Evolutionary conservation across 2,797 vertebrate species (phyloP).

Genomic region (Propithecus deckenii): DNA sequence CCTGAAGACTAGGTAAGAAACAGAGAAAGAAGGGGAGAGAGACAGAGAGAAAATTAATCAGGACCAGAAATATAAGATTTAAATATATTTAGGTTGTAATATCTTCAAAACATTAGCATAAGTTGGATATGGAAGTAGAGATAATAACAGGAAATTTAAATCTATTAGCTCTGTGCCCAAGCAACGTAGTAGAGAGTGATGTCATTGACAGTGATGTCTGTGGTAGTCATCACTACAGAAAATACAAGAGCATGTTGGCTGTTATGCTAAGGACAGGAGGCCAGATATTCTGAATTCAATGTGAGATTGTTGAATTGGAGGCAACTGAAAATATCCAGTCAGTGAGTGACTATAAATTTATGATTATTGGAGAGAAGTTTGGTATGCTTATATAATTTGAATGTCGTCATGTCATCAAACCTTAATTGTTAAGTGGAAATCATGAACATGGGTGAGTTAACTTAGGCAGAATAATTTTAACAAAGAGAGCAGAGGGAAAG

Average conservation of each 20-base stretch:
- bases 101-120: not conserved
- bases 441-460: not conserved
- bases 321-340: not conserved
- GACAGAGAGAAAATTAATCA: not conserved
- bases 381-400: not conserved
- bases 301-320: not conserved
- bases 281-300: not conserved
- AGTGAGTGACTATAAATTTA: not conserved
- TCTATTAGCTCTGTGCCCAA: not conserved
- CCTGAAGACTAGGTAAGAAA: not conserved
- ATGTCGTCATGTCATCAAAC: not conserved
- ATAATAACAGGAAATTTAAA: not conserved
- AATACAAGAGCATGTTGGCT: not conserved
- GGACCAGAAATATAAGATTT: not conserved
- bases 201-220: not conserved
- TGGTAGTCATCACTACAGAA: not conserved
- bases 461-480: not conserved
- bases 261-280: not conserved
- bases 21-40: not conserved
- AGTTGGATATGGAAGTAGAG: not conserved
- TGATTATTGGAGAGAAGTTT: not conserved
- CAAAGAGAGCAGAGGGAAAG: not conserved
- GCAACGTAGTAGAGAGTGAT: not conserved
- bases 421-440: not conserved
- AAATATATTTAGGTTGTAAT: not conserved